Evolutionary conservation across 2,797 vertebrate genomes (phyloP), one percentile per base, ranked within the genome.

Genomic region (Cynopterus sphinx): DNA sequence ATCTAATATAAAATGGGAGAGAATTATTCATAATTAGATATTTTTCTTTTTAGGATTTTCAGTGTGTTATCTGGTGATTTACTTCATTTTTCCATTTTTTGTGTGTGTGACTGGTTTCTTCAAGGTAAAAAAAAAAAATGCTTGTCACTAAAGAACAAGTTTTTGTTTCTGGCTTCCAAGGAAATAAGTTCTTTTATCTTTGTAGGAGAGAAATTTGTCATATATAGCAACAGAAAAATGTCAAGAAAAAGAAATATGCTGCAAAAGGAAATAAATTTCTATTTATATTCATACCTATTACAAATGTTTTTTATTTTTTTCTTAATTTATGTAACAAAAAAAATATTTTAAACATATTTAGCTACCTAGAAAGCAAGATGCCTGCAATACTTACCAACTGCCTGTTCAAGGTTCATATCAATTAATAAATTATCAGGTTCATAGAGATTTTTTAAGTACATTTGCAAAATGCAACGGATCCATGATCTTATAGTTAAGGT

Each of bases 401-500:
- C 94, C 90, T 97, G 94, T 75, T 98, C 98, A 93, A 96, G 94
- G 96, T 98, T 98, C 97, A 93, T 92, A 94, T 98, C 98, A 97
- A 98, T 98, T 71, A 98, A 98, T 8, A 97, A 97, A 26, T 99
- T 99, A 57, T 97, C 94, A 93, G 98, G 99, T 96, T 98, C 99
- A 98, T 79, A 90, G 59, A 91, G 71, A 73, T 89, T 90, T 89
- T 99, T 98, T 81, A 99, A 95, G 97, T 99, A 99, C 98, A 99
- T 99, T 98, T 99, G 99, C 65, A 99, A 98, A 98, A 99, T 84
- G 96, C 99, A 99, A 90, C 99, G 99, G 97, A 99, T 98, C 99
- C 99, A 99, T 51, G 99, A 98, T 85, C 99, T 99, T 43, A 99
- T 97, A 19, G 99, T 99, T 96, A 99, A 96, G 65, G 99, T 98